These are phyloP conservation scores for Micronycteris hirsuta DNA, from an alignment of 2,113 vertebrate genomes.

Conservation along the genomic window DNA sequence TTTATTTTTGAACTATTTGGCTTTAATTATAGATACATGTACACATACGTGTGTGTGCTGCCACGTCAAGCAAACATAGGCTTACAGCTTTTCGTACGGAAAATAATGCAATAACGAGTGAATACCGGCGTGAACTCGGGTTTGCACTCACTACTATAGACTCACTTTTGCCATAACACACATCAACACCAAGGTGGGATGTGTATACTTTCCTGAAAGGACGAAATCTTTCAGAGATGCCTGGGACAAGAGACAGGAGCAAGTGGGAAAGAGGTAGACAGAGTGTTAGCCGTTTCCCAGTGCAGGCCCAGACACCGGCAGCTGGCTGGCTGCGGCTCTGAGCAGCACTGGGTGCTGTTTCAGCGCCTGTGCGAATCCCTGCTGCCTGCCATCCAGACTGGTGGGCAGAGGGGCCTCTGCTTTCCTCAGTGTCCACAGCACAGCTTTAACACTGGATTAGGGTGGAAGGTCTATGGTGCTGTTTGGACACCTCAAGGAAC, in stretches of 20 bases:
- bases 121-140: not conserved
- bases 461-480: not conserved
- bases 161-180: too few species aligned
- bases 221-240: not conserved
- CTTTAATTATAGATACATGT: not conserved
- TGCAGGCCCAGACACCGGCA: not conserved
- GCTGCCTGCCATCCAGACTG: too few species aligned
- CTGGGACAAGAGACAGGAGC: not conserved
- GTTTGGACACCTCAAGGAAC: too few species aligned
- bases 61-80: not conserved
- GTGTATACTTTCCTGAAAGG: not conserved
- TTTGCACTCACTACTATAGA: too few species aligned
- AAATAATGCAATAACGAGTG: not conserved
- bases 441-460: not conserved
- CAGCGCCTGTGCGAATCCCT: too few species aligned
- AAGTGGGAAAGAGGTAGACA: not conserved
- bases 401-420: not conserved
- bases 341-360: not conserved
- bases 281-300: rapidly evolving
- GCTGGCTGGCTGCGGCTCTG: not conserved
- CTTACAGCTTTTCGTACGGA: not conserved
- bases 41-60: not conserved
- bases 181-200: not conserved
- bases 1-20: not conserved
- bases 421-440: not conserved